Evolutionary conservation across 1,140 invertebrate species (phyloP).

Genomic region (Saccostrea cuccullata): DNA sequence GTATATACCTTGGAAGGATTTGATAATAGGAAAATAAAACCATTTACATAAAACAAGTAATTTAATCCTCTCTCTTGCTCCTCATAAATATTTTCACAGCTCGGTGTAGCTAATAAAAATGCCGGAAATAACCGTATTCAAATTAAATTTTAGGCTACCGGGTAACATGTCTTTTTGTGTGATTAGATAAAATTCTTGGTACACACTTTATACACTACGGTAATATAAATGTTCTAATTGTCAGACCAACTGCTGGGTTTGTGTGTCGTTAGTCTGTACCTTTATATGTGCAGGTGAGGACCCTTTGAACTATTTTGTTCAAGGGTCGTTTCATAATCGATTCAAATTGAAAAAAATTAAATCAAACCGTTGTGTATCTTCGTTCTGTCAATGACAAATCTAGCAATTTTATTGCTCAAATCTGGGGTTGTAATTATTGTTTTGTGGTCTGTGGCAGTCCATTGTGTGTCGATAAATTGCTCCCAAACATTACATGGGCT

Average conservation of each 20-base stretch:
- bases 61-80: too few species aligned
- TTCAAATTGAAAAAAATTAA: constrained; percentile 26
- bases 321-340: constrained; percentile 27
- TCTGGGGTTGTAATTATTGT: constrained; percentile 24
- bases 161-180: background rate
- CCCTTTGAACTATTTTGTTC: constrained; percentile 26
- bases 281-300: constrained; percentile 4
- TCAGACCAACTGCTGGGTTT: constrained; percentile 6
- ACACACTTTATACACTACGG: background rate
- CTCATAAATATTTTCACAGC: too few species aligned
- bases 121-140: background rate
- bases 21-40: too few species aligned
- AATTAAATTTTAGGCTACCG: background rate
- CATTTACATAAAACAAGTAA: too few species aligned
- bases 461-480: constrained; percentile 9
- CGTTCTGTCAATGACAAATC: constrained; percentile 1
- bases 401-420: constrained; percentile 34
- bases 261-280: background rate
- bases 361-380: constrained; percentile 29
- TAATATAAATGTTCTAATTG: constrained; percentile 10
- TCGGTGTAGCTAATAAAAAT: background rate
- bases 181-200: background rate
- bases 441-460: constrained; percentile 23
- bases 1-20: too few species aligned
- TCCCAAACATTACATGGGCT: background rate